Conservation (phyloP, 2,113 vertebrate species). For the Platichthys stellatus region DNA sequence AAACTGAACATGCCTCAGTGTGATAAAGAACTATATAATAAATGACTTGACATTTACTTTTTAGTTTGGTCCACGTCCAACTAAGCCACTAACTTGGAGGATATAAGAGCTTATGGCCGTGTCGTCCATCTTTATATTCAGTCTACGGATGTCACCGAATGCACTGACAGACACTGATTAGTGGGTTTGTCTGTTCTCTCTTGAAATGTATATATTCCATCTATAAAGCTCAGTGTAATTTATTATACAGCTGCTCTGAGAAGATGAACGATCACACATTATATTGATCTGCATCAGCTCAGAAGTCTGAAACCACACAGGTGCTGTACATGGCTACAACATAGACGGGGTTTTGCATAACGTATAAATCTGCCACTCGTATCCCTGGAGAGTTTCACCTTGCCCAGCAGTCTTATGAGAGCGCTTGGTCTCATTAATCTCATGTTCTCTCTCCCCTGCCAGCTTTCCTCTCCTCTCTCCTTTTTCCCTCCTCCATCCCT, state of each 20-base stretch:
- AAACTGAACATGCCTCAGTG: too few relatives aligned
- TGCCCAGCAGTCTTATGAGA: constrained; percentile 60
- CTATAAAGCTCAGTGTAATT: background rate
- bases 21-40: too few relatives aligned
- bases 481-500: constrained; percentile 52
- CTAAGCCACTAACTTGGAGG: too few relatives aligned
- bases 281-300: background rate
- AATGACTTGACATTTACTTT: too few relatives aligned
- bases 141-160: background rate
- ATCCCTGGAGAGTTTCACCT: constrained; percentile 68
- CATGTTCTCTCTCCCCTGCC: constrained; percentile 57
- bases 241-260: background rate
- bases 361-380: constrained; percentile 42
- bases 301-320: background rate
- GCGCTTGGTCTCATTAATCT: constrained; percentile 71
- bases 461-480: constrained; percentile 52
- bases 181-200: background rate
- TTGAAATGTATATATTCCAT: background rate
- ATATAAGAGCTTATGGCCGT: too few relatives aligned
- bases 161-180: background rate
- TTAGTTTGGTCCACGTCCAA: too few relatives aligned
- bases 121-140: too few relatives aligned
- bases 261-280: too few relatives aligned
- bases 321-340: background rate
- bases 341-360: constrained; percentile 10